Evolutionary conservation across 2,888 invertebrate species (phyloP).

Genomic region (Platycheirus rosarum): DNA sequence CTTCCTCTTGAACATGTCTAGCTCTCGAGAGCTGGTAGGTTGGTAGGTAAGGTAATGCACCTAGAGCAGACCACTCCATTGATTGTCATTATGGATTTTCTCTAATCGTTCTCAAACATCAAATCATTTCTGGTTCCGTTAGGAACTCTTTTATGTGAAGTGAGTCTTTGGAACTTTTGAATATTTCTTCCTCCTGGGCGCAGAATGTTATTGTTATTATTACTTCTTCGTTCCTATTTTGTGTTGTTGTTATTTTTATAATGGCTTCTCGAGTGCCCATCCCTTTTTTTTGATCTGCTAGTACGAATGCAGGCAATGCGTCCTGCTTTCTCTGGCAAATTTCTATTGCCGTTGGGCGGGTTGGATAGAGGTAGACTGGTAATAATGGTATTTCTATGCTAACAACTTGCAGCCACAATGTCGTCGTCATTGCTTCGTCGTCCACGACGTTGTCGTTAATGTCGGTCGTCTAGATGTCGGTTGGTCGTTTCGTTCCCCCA

Average conservation of each 20-base stretch:
- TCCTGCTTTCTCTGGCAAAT: constrained; percentile 66
- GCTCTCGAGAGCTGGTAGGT: neutral
- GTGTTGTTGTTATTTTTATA: constrained; percentile 59
- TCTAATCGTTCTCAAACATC: constrained; percentile 74
- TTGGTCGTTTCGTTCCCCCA: constrained; percentile 63
- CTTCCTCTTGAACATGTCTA: constrained; percentile 64
- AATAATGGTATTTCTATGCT: constrained; percentile 74
- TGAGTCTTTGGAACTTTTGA: constrained; percentile 35
- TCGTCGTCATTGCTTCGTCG: constrained; percentile 38
- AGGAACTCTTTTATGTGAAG: constrained; percentile 43
- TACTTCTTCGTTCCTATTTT: constrained; percentile 63
- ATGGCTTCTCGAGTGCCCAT: constrained; percentile 64
- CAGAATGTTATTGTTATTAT: constrained; percentile 71
- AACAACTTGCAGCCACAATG: constrained; percentile 73
- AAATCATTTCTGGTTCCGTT: constrained; percentile 74
- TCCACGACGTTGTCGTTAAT: constrained; percentile 17
- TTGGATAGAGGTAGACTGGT: constrained; percentile 21
- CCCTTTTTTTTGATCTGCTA: constrained; percentile 44
- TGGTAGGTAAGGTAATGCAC: constrained; percentile 33
- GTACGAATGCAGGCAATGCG: constrained; percentile 36
- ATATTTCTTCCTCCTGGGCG: constrained; percentile 50
- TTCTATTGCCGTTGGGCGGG: constrained; percentile 39
- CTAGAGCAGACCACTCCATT: constrained; percentile 51
- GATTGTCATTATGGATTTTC: constrained; percentile 74
- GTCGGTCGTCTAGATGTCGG: constrained; percentile 62